Evolutionary conservation across 1,140 invertebrate genomes (phyloP), one percentile per base, ranked within the genome.

Genomic region (Archivesica marissinica): DNA sequence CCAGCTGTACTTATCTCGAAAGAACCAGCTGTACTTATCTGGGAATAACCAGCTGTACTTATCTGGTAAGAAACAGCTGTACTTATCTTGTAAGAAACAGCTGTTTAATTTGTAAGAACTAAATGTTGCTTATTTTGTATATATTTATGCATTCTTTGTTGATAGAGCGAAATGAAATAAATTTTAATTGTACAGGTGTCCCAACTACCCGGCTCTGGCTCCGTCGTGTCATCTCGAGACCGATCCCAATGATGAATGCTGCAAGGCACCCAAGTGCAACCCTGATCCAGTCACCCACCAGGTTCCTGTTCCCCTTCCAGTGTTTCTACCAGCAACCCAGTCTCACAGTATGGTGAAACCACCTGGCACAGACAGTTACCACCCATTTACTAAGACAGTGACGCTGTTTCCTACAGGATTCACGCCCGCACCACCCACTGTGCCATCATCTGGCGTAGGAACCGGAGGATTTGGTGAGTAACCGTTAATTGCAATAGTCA

Each of bases 161-260:
- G n/a, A n/a, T n/a, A n/a, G n/a, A n/a, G n/a, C n/a, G n/a, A n/a
- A n/a, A n/a, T n/a, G n/a, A n/a, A n/a, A n/a, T n/a, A n/a, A n/a
- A n/a, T 9, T 47, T 47, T 9, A 47, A 47, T 54, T 25, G 66
- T 66, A 4, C 52, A 90, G 89, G 52, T 90, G 89, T 41, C 88
- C 88, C 28, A 38, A 64, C 2, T 90, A 87, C 85, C 68, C 78
- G 47, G 83, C 76, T 59, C 76, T 90, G 25, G 86, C 88, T 41
- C 30, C 81, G 0, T 74, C 85, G n/a, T 90, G 89, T 59, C 77
- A 74, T 15, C 84, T 90, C 39, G 70, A 86, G 50, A 83, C 83
- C 23, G 86, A 88, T 28, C 85, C 89, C 35, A 88, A 77, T 70
- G 88, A 90, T 70, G 82, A 81, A n/a, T 90, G 89, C 75, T 89